phyloP scores from a whole-genome alignment of 1,140 invertebrate genomes.

The Heliconius melpomene region DNA sequence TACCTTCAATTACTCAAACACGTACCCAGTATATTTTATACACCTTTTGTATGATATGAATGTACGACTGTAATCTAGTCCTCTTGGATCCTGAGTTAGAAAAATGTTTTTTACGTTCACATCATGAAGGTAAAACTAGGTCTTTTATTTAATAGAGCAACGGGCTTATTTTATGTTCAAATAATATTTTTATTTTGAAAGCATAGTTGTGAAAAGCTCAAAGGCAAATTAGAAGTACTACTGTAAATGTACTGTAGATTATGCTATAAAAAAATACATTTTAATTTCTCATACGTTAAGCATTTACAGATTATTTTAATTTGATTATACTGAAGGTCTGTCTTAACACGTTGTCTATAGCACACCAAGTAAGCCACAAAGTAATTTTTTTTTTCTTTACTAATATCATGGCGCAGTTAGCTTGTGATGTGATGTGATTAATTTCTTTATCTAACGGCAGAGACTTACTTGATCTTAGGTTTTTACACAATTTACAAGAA shows the following conservation, averaged over 20 bases:
- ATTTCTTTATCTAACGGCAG: too few species aligned
- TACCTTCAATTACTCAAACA: too few species aligned
- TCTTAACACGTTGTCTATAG: not conserved
- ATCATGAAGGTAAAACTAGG: not conserved
- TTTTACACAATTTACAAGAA: too few species aligned
- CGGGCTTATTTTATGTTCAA: not conserved
- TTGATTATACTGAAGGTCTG: not conserved
- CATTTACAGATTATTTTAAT: not conserved
- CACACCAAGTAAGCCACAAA: too few species aligned
- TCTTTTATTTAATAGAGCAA: not conserved
- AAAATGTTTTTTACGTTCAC: not conserved
- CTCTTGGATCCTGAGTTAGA: not conserved
- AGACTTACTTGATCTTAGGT: too few species aligned
- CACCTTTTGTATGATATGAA: too few species aligned
- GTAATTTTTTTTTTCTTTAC: too few species aligned
- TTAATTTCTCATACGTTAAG: not conserved
- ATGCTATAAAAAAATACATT: not conserved
- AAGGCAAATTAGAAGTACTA: not conserved
- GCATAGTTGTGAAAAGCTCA: slow-evolving; percentile 5
- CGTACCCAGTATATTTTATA: too few species aligned
- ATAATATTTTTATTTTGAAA: slow-evolving; percentile 2
- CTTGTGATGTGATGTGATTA: too few species aligned
- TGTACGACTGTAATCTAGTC: not conserved
- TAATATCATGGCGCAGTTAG: too few species aligned
- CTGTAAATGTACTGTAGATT: not conserved